Evolutionary conservation across 2,888 invertebrate species (phyloP), one percentile per base, ranked within the genome.

Genomic region (Ophioninae sp.): DNA sequence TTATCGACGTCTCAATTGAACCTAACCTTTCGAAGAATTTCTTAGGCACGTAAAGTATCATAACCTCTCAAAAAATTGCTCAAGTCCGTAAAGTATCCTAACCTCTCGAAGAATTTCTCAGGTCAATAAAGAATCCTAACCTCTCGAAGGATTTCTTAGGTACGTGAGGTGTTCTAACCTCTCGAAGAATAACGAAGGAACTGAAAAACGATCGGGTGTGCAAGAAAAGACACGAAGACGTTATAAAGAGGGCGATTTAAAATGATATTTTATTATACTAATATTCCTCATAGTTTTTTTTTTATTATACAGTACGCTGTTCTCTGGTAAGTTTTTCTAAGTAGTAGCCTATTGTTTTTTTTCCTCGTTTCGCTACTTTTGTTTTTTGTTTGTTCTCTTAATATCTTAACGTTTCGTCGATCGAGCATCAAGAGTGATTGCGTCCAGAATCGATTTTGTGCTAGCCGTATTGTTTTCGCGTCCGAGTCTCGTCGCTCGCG

Each of bases 221-320:
- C 20, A 21, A 75, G 20, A 39, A 30, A 30, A 75, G 30, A 75
- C 13, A 75, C 17, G 2, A 17, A 65, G 23, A 65, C 37, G 37
- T 67, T 21, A 13, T 75, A 65, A 67, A 79, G 76, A 73, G 72
- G 73, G 79, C 82, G 62, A 81, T 82, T 85, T 81, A 70, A 85
- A 84, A 84, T 70, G 61, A 79, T 81, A 65, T 74, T 82, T 84
- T 79, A 83, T 80, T 80, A 78, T 41, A 65, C 64, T 67, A 65
- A 81, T 78, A 75, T 84, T 84, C 79, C 70, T 87, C 87, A 86
- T 83, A 82, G n/a, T 57, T 81, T 81, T 83, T 82, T 82, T 85
- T 79, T 84, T 56, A 84, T 85, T 87, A 83, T 88, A 89, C 88
- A 88, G 81, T 88, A 87, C 86, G 83, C 85, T 85, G 84, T 85